Conservation (phyloP, 2,888 invertebrate genomes). For the Dryomyza anilis region DNA sequence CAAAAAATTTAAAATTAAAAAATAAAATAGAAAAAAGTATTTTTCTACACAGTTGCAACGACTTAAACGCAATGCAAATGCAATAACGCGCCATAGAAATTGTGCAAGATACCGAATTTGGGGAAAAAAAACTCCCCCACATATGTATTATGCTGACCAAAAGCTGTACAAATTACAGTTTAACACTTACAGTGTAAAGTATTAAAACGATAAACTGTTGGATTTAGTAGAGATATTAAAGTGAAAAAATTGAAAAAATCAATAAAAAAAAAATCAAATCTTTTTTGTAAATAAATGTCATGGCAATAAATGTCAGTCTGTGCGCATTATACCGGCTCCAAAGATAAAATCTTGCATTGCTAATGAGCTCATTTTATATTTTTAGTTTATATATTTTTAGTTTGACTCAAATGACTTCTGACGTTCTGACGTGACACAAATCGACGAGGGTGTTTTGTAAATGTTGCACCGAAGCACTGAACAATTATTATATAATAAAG, state of each 20-base stretch:
- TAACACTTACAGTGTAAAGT: background rate
- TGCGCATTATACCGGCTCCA: too few relatives aligned
- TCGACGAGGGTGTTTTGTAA: slow-evolving; percentile 1
- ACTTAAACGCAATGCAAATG: background rate
- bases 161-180: too few relatives aligned
- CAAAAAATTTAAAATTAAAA: slow-evolving; percentile 16
- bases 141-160: too few relatives aligned
- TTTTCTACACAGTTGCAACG: background rate
- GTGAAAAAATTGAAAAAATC: background rate
- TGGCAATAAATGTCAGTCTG: background rate
- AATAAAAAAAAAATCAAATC: too few relatives aligned
- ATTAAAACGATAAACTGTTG: slow-evolving; percentile 28
- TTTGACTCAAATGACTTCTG: background rate
- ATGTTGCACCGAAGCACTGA: slow-evolving; percentile 10
- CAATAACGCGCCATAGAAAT: background rate
- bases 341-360: background rate
- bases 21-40: too few relatives aligned
- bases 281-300: background rate
- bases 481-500: background rate
- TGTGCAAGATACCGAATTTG: background rate
- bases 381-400: background rate
- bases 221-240: background rate
- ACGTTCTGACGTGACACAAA: background rate
- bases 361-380: slow-evolving; percentile 17
- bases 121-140: background rate